Conservation (phyloP, 2,797 vertebrate genomes). For the Diplodus sargus region DNA sequence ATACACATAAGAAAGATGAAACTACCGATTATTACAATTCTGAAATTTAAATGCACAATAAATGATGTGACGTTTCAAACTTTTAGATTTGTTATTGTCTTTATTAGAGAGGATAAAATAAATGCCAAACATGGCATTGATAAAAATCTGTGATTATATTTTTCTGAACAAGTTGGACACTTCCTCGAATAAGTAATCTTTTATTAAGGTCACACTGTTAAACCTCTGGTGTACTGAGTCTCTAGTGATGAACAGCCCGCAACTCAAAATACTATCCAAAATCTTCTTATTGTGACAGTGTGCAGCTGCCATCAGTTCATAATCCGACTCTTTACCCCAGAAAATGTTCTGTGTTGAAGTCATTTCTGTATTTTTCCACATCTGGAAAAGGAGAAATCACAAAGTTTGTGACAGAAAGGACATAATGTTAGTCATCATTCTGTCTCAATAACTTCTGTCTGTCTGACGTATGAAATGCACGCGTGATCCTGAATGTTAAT, state of each 20-base stretch:
- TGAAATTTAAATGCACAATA: constrained; percentile 5
- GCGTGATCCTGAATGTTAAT: background rate
- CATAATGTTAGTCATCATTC: background rate
- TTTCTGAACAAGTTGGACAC: background rate
- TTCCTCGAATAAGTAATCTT: background rate
- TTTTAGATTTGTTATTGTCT: background rate
- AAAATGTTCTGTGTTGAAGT: background rate
- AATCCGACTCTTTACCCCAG: background rate
- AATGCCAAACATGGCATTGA: no score
- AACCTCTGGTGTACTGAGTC: background rate
- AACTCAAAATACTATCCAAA: background rate
- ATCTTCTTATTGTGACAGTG: background rate
- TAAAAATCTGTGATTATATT: background rate
- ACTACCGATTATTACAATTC: background rate
- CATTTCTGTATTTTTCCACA: no score
- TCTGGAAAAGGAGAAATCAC: background rate
- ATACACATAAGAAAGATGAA: background rate
- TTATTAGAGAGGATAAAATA: background rate
- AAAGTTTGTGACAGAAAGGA: background rate
- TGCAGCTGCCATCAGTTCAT: background rate
- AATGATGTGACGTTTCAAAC: background rate
- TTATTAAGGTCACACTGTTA: background rate
- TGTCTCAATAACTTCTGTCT: no score
- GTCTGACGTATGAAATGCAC: background rate
- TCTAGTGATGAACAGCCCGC: background rate